A percentile compares a stretch with the other conserved stretches of the same genome.
Conservation (phyloP, 2,113 vertebrate genomes). For the Nerophis lumbriciformis region DNA sequence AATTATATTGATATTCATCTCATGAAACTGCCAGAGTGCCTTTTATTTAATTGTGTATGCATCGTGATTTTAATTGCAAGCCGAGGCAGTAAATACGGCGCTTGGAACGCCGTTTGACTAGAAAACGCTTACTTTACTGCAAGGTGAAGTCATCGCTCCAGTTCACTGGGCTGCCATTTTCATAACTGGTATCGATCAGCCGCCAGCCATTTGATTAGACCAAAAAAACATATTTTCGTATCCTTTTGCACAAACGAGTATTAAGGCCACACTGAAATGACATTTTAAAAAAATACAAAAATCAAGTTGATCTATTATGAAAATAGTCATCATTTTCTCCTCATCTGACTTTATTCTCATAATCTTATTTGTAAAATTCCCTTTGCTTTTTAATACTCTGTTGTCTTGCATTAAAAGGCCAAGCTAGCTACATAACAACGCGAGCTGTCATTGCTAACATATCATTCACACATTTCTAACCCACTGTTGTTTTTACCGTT, state of each 20-base stretch:
- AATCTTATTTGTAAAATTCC: not conserved
- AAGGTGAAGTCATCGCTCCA: constrained; percentile 13
- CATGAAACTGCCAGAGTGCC: constrained; percentile 32
- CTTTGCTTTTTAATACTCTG: not conserved
- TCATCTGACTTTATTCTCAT: not conserved
- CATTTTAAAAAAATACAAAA: not conserved
- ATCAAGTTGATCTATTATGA: not conserved
- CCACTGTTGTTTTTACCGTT: too few relatives aligned
- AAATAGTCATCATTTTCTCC: too few relatives aligned
- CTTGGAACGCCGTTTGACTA: constrained; percentile 10
- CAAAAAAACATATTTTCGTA: constrained; percentile 3
- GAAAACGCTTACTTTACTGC: not conserved
- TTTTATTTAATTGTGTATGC: constrained; percentile 37
- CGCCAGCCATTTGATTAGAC: constrained; percentile 31
- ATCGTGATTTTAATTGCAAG: constrained; percentile 35
- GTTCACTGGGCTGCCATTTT: constrained; percentile 45
- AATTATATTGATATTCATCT: constrained; percentile 61
- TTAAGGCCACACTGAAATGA: too few relatives aligned
- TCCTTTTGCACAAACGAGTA: not conserved
- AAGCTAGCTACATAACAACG: too few relatives aligned
- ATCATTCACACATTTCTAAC: too few relatives aligned
- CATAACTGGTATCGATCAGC: constrained; percentile 62
- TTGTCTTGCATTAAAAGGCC: too few relatives aligned
- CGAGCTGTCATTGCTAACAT: too few relatives aligned
- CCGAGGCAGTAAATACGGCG: constrained; percentile 26